These are phyloP conservation scores for Odontesthes bonariensis DNA, from an alignment of 2,113 vertebrate genomes.

Conservation along the genomic window DNA sequence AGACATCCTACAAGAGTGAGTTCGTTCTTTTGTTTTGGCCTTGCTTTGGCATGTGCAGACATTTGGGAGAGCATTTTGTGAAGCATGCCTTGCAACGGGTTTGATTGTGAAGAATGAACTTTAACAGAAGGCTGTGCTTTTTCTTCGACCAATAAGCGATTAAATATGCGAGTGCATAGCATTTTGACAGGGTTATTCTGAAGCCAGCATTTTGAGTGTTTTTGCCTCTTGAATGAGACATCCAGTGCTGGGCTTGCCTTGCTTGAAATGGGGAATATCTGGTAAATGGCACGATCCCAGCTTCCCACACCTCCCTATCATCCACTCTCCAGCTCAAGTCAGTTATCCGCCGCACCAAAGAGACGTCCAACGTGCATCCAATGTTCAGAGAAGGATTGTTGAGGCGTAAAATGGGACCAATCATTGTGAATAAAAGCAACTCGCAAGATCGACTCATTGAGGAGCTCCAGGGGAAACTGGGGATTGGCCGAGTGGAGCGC, in stretches of 20 bases:
- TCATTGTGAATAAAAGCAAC: constrained; percentile 90
- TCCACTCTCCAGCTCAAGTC: constrained; percentile 90
- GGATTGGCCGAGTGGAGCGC: constrained; percentile 85
- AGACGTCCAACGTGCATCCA: constrained; percentile 92
- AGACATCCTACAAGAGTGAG: not conserved
- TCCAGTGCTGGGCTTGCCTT: constrained; percentile 10
- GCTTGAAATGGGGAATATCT: constrained; percentile 46
- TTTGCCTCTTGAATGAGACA: constrained; percentile 30
- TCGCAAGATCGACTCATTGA: constrained; percentile 92
- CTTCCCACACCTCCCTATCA: constrained; percentile 45
- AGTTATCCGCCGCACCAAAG: constrained; percentile 96
- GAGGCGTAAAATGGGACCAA: constrained; percentile 90
- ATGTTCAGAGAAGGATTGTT: constrained; percentile 92
- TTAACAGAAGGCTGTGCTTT: constrained; percentile 28
- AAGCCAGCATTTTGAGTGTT: constrained; percentile 23
- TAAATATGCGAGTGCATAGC: constrained; percentile 11
- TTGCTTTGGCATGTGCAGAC: constrained; percentile 48
- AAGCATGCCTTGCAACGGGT: constrained; percentile 51
- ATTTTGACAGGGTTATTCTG: constrained; percentile 24
- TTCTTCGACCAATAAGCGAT: constrained; percentile 19
- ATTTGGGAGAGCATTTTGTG: constrained; percentile 42
- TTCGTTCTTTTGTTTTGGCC: constrained; percentile 10
- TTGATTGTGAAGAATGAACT: constrained; percentile 22
- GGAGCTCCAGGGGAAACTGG: constrained; percentile 94
- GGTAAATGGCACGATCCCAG: constrained; percentile 29